Evolutionary conservation across 2,113 vertebrate species (phyloP).

Genomic region (Menidia beryllina): DNA sequence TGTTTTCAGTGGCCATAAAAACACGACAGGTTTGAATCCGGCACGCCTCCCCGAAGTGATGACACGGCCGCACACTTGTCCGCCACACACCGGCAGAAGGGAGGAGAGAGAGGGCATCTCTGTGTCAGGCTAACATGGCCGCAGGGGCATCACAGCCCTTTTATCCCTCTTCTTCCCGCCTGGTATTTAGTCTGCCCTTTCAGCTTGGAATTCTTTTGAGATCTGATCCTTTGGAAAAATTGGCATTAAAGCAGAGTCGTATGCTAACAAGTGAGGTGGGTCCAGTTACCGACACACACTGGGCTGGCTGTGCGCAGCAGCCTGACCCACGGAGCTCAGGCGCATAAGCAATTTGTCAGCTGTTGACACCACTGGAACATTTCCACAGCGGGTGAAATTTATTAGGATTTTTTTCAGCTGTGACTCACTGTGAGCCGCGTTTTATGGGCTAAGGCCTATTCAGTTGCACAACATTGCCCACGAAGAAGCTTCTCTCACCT

Average conservation of each 20-base stretch:
- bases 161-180: slow-evolving; percentile 27
- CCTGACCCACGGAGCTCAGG: slow-evolving; percentile 42
- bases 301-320: slow-evolving; percentile 35
- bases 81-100: background rate
- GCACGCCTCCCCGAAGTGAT: background rate
- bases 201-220: slow-evolving; percentile 24
- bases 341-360: slow-evolving; percentile 52
- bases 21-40: slow-evolving; percentile 10
- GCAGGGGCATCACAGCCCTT: slow-evolving; percentile 4
- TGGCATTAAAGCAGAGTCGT: slow-evolving; percentile 29
- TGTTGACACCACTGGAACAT: slow-evolving; percentile 59
- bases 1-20: background rate
- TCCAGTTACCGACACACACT: slow-evolving; percentile 33
- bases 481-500: slow-evolving; percentile 8
- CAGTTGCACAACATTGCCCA: slow-evolving; percentile 36
- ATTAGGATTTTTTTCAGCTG: slow-evolving; percentile 24
- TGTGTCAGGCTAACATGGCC: slow-evolving; percentile 30
- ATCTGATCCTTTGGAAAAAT: slow-evolving; percentile 56
- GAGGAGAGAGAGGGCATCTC: slow-evolving; percentile 29
- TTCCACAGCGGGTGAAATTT: slow-evolving; percentile 58
- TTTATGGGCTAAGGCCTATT: slow-evolving; percentile 30
- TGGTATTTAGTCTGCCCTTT: slow-evolving; percentile 42
- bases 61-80: background rate
- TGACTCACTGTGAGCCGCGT: background rate
- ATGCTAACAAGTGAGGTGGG: slow-evolving; percentile 18